A percentile compares a stretch with the other conserved stretches of the same genome.
phyloP scores from a whole-genome alignment of 2,113 vertebrate genomes.

The Amazona vittata region DNA sequence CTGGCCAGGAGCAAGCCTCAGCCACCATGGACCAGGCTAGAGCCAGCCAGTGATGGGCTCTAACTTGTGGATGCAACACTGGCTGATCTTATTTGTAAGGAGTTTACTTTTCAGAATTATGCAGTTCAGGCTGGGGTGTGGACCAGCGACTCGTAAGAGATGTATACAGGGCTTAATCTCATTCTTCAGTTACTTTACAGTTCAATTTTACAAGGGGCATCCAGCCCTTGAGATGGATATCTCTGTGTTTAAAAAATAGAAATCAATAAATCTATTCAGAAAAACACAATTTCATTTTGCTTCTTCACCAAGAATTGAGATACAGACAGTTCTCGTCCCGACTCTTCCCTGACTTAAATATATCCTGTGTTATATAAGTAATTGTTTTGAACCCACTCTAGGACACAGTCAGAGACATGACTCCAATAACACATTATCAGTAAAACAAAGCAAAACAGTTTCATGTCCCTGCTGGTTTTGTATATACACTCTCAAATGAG shows the following conservation, averaged over 20 bases:
- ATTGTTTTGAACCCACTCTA: constrained; percentile 66
- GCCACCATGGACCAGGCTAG: neutral
- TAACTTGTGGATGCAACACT: neutral
- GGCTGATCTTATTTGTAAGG: neutral
- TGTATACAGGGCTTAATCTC: neutral
- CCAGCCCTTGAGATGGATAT: neutral
- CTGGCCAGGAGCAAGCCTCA: fast-evolving
- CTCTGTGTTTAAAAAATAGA: fast-evolving
- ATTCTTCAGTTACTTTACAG: neutral
- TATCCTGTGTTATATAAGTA: constrained; percentile 61
- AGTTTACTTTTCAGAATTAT: neutral
- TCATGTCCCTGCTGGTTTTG: constrained; percentile 57
- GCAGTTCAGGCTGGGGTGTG: neutral
- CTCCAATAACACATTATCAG: constrained; percentile 68
- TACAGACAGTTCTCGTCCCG: neutral
- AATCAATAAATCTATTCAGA: constrained; percentile 44
- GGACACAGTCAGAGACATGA: constrained; percentile 63
- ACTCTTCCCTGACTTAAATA: constrained; percentile 13
- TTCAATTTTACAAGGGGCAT: neutral
- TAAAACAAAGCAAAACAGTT: constrained; percentile 70
- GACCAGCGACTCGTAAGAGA: neutral
- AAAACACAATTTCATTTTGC: constrained; percentile 54
- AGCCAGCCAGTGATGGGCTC: neutral
- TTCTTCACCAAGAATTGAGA: constrained; percentile 47
- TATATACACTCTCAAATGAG: constrained; percentile 60